phyloP scores from a whole-genome alignment of 2,888 invertebrate species.

The Lampropteryx suffumata region DNA sequence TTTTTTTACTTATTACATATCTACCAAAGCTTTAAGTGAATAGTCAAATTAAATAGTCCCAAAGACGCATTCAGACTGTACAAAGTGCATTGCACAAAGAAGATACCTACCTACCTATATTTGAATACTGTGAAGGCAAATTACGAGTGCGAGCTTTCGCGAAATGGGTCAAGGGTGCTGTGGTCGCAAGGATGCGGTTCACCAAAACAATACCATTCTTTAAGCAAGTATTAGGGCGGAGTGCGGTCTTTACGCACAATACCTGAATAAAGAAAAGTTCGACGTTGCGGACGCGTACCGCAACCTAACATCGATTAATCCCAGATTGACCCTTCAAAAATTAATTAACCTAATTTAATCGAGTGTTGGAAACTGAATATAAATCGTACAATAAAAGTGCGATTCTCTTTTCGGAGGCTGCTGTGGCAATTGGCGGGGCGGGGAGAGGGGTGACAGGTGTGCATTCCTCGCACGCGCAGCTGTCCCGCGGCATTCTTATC shows the following conservation, averaged over 20 bases:
- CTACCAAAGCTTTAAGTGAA: no score
- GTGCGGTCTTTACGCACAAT: no score
- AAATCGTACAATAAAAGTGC: not conserved
- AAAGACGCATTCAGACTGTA: no score
- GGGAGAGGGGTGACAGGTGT: constrained; percentile 8
- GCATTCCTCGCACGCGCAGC: constrained; percentile 27
- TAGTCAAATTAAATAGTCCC: no score
- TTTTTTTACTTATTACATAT: no score
- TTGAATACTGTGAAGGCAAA: no score
- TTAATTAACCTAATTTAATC: not conserved
- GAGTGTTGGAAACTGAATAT: not conserved
- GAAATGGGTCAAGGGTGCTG: constrained; percentile 2
- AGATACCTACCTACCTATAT: no score
- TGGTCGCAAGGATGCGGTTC: not conserved
- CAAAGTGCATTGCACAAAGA: no score
- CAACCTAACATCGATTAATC: no score
- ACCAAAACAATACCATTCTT: not conserved
- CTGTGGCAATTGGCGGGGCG: not conserved
- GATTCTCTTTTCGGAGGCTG: not conserved
- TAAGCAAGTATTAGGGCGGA: no score
- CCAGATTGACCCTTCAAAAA: not conserved
- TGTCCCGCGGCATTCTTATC: constrained; percentile 14
- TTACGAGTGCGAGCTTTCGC: not conserved
- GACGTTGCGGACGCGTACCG: no score
- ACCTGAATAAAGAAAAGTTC: no score